Base-by-base conservation (phyloP, 2,797 vertebrate genomes). In the Pantherophis vulpinus region DNA sequence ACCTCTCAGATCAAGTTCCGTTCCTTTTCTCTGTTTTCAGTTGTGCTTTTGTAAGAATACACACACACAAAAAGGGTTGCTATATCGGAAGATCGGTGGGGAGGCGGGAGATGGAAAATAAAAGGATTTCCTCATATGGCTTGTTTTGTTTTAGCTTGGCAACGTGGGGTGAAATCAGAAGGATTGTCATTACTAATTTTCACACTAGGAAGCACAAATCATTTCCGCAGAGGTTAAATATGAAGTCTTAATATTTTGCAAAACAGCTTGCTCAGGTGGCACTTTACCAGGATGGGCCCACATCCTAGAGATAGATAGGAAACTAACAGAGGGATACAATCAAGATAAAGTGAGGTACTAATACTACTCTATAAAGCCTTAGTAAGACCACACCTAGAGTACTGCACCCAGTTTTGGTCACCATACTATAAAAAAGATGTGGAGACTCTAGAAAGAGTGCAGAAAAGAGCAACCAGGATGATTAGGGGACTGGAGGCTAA, bases 1-100 rank as follows among this genome's bases (percentile, higher is more conserved):
- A 96, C 95, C 96, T 97, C 96, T 95, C 83, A 89, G 96, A 96
- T 93, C 83, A 0, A 92, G 60, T 92, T 91, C 96, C 95, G 95
- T 91, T 97, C 96, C 95, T 95, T 95, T 95, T 95, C 96, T 95
- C 92, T 61, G 20, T 23, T 70, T 91, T 91, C n/a, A 74, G 63
- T 8, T 60, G 56, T 91, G 94, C 79, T 94, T 95, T 94, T 91
- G 61, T 83, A 20, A 51, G n/a, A 63, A 88, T 4, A 7, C 3
- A 9, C 5, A 42, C 5, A 42, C 59, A 93, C 16, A 54, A 88
- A 90, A 95, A 89, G 8, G 0, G 11, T 86, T 16, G 94, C 37
- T 60, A 37, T 55, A 20, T 60, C 27, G 23, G 86, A 87, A 59
- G 23, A 87, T 11, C 37, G 25, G 1, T 3, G 4, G 51, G 20